Evolutionary conservation across 1,140 invertebrate species (phyloP).

Genomic region (Archivesica marissinica): DNA sequence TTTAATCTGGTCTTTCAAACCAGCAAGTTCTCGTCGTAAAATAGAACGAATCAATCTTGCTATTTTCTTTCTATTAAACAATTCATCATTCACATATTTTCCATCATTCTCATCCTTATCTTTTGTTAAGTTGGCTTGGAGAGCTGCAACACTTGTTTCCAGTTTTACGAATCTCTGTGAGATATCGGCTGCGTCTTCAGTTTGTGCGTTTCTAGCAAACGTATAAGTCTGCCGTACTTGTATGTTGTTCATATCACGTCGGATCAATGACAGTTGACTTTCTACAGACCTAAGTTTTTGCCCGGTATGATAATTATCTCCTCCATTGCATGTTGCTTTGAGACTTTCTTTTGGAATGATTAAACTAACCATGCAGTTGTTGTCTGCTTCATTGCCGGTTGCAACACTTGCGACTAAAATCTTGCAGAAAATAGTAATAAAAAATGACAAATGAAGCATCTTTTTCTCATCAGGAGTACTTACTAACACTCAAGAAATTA

Average conservation of each 20-base stretch:
- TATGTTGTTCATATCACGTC: constrained; percentile 52
- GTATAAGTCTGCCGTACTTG: constrained; percentile 3
- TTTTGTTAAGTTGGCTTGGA: background rate
- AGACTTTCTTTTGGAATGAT: constrained; percentile 78
- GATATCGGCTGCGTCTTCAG: constrained; percentile 55
- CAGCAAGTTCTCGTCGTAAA: background rate
- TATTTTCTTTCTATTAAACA: constrained; percentile 15
- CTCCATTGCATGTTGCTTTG: constrained; percentile 70
- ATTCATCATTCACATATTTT: background rate
- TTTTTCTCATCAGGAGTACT: no score
- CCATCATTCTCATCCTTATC: background rate
- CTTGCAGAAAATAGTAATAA: background rate
- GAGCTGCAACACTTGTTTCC: constrained; percentile 27
- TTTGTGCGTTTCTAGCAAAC: background rate
- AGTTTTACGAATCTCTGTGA: constrained; percentile 38
- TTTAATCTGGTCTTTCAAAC: background rate
- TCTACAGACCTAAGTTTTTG: constrained; percentile 56
- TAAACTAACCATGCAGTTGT: constrained; percentile 76
- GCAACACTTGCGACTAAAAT: background rate
- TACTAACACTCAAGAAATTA: no score
- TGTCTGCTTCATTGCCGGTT: constrained; percentile 37
- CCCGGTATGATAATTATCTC: constrained; percentile 36
- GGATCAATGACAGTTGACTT: constrained; percentile 42
- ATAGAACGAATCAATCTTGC: constrained; percentile 9
- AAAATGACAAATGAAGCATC: background rate